Conservation (phyloP, 2,888 invertebrate genomes). For the Rhynchonema sp. region DNA sequence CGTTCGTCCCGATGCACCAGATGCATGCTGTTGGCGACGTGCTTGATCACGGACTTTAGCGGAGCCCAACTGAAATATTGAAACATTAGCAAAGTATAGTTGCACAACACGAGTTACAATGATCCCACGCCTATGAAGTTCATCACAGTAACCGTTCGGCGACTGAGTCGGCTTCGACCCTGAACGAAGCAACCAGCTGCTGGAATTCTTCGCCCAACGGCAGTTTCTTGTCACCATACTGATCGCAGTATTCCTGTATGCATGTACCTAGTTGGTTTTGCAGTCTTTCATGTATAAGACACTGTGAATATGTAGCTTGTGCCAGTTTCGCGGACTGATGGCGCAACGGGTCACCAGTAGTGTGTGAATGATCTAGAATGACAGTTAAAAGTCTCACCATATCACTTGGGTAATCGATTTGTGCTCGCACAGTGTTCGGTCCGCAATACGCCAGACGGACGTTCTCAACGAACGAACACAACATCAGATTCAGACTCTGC, state of each 20-base stretch:
- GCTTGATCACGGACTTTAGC: neutral
- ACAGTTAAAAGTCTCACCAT: too few species aligned
- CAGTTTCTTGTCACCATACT: neutral
- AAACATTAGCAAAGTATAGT: too few species aligned
- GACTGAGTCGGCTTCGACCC: neutral
- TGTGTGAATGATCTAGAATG: too few species aligned
- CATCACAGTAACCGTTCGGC: neutral
- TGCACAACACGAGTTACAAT: neutral
- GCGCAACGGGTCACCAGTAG: too few species aligned
- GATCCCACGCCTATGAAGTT: neutral
- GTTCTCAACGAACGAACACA: slow-evolving; percentile 1
- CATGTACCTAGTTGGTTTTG: too few species aligned
- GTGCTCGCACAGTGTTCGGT: neutral
- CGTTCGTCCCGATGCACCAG: neutral
- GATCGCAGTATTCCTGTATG: neutral
- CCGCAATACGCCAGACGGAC: neutral
- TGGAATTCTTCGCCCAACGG: slow-evolving; percentile 3
- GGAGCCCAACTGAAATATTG: neutral
- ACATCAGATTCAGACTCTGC: neutral
- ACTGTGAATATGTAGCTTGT: too few species aligned
- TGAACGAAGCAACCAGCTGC: neutral
- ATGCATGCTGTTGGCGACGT: neutral
- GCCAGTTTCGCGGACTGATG: too few species aligned
- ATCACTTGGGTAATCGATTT: neutral
- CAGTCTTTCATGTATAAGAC: too few species aligned